These are phyloP conservation scores for Phataginus tetradactyla DNA, from an alignment of 2,797 vertebrate genomes.

Conservation along the genomic window DNA sequence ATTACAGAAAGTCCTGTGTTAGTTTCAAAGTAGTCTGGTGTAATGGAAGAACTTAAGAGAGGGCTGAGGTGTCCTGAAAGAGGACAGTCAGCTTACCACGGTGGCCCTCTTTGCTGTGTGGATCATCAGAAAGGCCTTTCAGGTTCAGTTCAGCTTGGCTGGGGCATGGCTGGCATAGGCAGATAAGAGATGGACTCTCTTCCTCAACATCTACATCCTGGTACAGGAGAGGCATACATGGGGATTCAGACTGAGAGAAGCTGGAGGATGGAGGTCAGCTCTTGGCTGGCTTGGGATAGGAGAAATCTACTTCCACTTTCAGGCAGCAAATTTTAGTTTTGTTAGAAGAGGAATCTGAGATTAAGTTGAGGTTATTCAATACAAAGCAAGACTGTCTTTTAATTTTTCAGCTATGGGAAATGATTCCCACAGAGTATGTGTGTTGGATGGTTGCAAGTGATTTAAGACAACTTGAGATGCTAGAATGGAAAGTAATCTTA, in stretches of 20 bases:
- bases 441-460: neutral
- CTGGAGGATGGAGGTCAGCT: neutral
- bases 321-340: slow-evolving; percentile 49
- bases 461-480: neutral
- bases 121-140: slow-evolving; percentile 68
- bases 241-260: slow-evolving; percentile 61
- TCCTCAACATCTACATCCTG: slow-evolving; percentile 68
- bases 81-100: slow-evolving; percentile 67
- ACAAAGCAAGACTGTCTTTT: neutral
- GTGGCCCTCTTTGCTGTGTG: slow-evolving; percentile 63
- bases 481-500: slow-evolving; percentile 57
- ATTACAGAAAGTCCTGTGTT: neutral
- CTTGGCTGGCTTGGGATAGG: neutral
- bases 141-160: slow-evolving; percentile 59
- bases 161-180: slow-evolving; percentile 63
- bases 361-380: slow-evolving; percentile 34
- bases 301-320: neutral
- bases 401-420: neutral
- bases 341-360: neutral
- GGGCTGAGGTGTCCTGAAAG: neutral
- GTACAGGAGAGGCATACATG: slow-evolving; percentile 72
- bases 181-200: slow-evolving; percentile 62
- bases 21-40: neutral
- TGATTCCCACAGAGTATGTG: neutral
- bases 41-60: neutral